Evolutionary conservation across 2,888 invertebrate species (phyloP).

Genomic region (Zaprionus bogoriensis): DNA sequence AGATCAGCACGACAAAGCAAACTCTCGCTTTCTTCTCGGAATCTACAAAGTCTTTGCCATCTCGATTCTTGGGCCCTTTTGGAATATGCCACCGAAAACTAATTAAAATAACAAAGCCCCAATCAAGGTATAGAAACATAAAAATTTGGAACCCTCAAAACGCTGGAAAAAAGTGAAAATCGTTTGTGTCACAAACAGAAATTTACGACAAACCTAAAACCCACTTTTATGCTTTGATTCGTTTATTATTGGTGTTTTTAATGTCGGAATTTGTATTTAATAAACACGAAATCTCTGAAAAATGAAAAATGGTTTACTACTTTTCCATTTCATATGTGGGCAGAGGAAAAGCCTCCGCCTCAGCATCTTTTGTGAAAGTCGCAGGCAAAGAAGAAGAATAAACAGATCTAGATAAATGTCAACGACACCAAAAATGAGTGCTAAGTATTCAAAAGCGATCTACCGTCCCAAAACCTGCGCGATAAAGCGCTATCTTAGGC

Average conservation of each 20-base stretch:
- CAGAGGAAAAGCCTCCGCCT: constrained; percentile 11
- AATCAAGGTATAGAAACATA: constrained; percentile 58
- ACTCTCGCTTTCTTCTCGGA: constrained; percentile 61
- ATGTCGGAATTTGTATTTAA: constrained; percentile 66
- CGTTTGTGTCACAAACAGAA: constrained; percentile 23
- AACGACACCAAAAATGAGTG: constrained; percentile 17
- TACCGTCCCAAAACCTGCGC: constrained; percentile 6
- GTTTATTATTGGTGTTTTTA: constrained; percentile 28
- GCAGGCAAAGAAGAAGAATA: neutral
- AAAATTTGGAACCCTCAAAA: constrained; percentile 14
- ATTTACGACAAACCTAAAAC: constrained; percentile 53
- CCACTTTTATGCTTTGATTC: constrained; percentile 36
- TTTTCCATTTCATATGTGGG: constrained; percentile 22
- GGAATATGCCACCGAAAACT: constrained; percentile 56
- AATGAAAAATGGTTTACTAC: constrained; percentile 30
- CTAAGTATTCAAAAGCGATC: constrained; percentile 15
- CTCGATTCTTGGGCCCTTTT: constrained; percentile 27
- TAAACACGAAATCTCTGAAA: constrained; percentile 54
- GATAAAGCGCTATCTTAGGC: constrained; percentile 27
- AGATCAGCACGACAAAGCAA: constrained; percentile 48
- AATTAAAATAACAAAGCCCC: constrained; percentile 74
- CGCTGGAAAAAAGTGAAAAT: constrained; percentile 39
- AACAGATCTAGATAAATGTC: constrained; percentile 17
- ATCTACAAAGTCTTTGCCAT: neutral
- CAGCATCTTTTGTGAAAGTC: constrained; percentile 36